Conservation (phyloP, 2,888 invertebrate genomes). For the Orgyia antiqua region DNA sequence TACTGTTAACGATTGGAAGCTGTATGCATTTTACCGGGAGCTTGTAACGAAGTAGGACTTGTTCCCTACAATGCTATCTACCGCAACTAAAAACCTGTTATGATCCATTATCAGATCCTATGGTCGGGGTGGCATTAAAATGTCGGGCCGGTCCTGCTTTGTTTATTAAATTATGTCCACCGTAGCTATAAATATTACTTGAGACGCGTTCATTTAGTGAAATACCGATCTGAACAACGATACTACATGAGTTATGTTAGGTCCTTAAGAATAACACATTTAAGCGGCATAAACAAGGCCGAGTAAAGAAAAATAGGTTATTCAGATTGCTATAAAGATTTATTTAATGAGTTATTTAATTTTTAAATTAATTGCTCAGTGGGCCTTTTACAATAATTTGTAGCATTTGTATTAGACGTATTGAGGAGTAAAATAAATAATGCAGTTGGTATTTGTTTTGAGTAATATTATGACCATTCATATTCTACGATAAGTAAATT, state of each 20-base stretch:
- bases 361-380: no score
- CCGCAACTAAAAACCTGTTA: conserved; percentile 67
- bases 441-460: no score
- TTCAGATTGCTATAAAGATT: conserved; percentile 43
- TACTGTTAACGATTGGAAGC: conserved; percentile 45
- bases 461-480: no score
- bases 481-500: no score
- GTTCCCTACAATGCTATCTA: conserved; percentile 74
- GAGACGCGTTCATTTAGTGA: conserved; percentile 72
- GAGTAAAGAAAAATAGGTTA: conserved; percentile 49
- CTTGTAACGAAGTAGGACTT: conserved; percentile 68
- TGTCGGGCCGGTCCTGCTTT: conserved; percentile 66
- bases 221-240: conserved; percentile 68
- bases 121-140: conserved; percentile 73
- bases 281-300: conserved; percentile 48
- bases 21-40: conserved; percentile 59
- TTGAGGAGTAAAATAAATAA: no score
- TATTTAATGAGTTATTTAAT: no score
- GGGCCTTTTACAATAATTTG: no score
- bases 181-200: conserved; percentile 65
- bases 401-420: no score
- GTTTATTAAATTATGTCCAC: conserved; percentile 78
- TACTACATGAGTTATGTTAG: conserved; percentile 67
- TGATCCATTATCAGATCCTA: conserved; percentile 73
- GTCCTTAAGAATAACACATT: conserved; percentile 60